These are phyloP conservation scores for Aurelia sp. DNA, from an alignment of 30 jellyfish, hydroid and myxozoan genomes.

Conservation along the genomic window DNA sequence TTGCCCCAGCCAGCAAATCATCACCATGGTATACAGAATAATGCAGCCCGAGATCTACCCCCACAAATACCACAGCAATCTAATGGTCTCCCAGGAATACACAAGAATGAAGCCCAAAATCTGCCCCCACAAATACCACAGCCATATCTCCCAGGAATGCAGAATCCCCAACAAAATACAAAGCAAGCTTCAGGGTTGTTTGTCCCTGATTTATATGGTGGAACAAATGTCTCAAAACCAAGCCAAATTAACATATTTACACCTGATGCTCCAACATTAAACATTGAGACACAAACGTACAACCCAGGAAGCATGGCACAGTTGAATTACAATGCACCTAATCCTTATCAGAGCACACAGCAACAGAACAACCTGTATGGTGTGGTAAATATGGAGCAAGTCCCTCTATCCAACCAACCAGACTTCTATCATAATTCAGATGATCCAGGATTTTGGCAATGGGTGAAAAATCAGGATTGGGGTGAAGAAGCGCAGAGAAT, in stretches of 20 bases:
- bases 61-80: too few relatives aligned
- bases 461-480: slow-evolving; percentile 82
- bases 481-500: slow-evolving; percentile 75
- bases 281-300: neutral
- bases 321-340: slow-evolving; percentile 1
- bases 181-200: slow-evolving; percentile 43
- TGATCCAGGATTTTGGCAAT: slow-evolving; percentile 76
- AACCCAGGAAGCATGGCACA: slow-evolving; percentile 2
- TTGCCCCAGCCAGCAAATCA: too few relatives aligned
- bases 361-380: slow-evolving; percentile 1
- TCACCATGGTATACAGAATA: too few relatives aligned
- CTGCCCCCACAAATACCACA: neutral
- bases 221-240: slow-evolving; percentile 16
- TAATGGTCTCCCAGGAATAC: too few relatives aligned
- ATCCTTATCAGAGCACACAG: neutral
- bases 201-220: slow-evolving; percentile 72
- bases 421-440: slow-evolving; percentile 19
- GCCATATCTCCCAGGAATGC: neutral
- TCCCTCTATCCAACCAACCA: slow-evolving; percentile 20
- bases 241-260: slow-evolving; percentile 50
- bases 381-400: slow-evolving; percentile 9
- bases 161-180: slow-evolving; percentile 9
- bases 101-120: neutral
- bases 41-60: too few relatives aligned
- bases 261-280: slow-evolving; percentile 38